Base-by-base conservation (phyloP, 2,113 vertebrate genomes). In the Callithrix jacchus region DNA sequence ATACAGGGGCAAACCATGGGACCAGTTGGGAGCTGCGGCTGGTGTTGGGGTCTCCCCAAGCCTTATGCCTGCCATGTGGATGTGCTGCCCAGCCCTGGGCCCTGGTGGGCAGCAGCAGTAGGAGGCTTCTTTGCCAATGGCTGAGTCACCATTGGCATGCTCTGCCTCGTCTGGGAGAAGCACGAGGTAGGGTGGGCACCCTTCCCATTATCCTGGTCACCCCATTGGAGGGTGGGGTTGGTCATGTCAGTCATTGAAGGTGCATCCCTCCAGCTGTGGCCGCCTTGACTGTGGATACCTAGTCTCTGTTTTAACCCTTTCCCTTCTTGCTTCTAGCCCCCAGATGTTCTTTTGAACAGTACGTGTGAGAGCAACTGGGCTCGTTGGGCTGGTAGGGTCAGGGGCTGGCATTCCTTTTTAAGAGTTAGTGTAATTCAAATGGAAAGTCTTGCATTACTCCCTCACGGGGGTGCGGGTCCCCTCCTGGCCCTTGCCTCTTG, bases 151-250 rank as follows among this genome's bases (percentile, higher is more conserved):
- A 0, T 37, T 10, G 5, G 87, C 27, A n/a, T 0, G 8, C 18
- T 14, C 56, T 37, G 21, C 73, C 40, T 40, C 0, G 17, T 16
- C 9, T n/a, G 42, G n/a, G 61, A 64, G 61, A 64, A 64, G 27
- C 61, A 64, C 27, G 12, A 16, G 32, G 45, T 3, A 5, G 5
- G 27, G 30, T 0, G 16, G 52, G 68, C 3, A 3, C 21, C 27
- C 61, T 32, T 1, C 7, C 42, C 4, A 27, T 32, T 8, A 14
- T 45, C 35, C 11, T 30, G 0, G 45, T n/a, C 32, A 1, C 12
- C 6, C 1, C 0, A 0, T 30, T 0, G 0, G 32, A 3, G 8
- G 25, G 37, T 20, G 6, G 21, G 45, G 1, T 14, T 30, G 77
- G 37, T 6, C 52, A 18, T 21, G 10, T 11, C 12, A 35, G 10